These are phyloP conservation scores for Garrulus glandarius DNA, from an alignment of 2,797 vertebrate genomes.

Conservation along the genomic window DNA sequence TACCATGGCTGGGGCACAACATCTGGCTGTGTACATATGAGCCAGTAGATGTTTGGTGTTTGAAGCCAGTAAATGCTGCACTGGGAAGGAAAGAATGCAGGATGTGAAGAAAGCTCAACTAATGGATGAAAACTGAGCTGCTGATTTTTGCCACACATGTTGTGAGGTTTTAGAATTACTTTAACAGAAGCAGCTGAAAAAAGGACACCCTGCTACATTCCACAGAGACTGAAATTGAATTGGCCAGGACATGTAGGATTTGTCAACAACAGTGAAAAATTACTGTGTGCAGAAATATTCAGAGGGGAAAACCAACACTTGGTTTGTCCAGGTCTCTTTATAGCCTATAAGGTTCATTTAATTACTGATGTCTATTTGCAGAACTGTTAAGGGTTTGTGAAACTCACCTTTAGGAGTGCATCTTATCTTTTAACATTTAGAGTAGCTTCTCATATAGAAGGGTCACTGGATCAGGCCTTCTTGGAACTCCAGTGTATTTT, in stretches of 20 bases:
- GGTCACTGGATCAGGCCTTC: neutral
- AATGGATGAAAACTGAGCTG: neutral
- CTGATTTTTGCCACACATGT: neutral
- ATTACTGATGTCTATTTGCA: neutral
- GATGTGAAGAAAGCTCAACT: neutral
- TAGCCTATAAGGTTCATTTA: neutral
- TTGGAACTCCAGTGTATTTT: neutral
- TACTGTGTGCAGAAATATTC: neutral
- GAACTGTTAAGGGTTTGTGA: neutral
- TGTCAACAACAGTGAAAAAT: neutral
- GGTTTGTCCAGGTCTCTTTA: neutral
- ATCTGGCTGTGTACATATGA: rapidly evolving
- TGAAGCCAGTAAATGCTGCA: neutral
- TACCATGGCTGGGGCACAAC: neutral
- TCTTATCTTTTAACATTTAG: neutral
- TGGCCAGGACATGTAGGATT: neutral
- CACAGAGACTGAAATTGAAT: neutral
- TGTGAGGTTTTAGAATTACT: neutral
- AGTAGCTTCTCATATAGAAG: neutral
- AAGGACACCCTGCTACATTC: neutral
- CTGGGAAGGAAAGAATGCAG: neutral
- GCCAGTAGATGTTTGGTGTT: neutral
- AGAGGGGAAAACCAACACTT: neutral
- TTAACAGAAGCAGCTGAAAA: neutral
- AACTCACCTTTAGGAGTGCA: neutral